These are phyloP conservation scores for Brachionus plicatilis DNA, from an alignment of 1,140 invertebrate species.

Conservation along the genomic window DNA sequence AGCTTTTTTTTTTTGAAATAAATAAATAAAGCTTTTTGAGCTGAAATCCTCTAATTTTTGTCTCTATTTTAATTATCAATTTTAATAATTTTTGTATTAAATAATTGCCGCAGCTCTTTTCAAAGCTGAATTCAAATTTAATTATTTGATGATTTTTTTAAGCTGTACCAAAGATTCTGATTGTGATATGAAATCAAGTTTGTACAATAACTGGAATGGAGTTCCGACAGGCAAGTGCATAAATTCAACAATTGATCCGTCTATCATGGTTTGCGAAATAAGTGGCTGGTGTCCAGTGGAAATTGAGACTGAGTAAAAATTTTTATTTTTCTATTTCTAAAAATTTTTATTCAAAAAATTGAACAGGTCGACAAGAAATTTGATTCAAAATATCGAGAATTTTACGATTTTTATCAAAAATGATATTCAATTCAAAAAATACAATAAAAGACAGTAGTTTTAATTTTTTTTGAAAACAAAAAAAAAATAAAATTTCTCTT, in stretches of 20 bases:
- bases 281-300: constrained; percentile 59
- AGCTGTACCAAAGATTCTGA: not conserved
- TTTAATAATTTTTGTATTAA: no score
- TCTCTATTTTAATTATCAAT: no score
- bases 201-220: constrained; percentile 45
- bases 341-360: not conserved
- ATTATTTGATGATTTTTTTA: not conserved
- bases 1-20: no score
- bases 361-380: constrained; percentile 6
- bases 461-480: not conserved
- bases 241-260: constrained; percentile 41
- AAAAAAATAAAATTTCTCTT: not conserved
- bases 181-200: not conserved
- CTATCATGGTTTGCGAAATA: constrained; percentile 55
- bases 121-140: no score
- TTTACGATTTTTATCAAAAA: constrained; percentile 43
- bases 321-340: not conserved
- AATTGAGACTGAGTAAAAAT: constrained; percentile 11
- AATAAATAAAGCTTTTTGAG: no score
- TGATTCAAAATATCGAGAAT: constrained; percentile 36
- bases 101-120: no score
- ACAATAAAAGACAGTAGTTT: constrained; percentile 27
- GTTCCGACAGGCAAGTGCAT: constrained; percentile 57
- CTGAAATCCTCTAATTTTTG: no score
- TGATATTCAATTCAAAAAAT: constrained; percentile 42